Percentiles rank a stretch among this genome's conserved stretches.
These are phyloP conservation scores for Oscheius sp. DNA, from an alignment of 2,888 invertebrate species.

Conservation along the genomic window DNA sequence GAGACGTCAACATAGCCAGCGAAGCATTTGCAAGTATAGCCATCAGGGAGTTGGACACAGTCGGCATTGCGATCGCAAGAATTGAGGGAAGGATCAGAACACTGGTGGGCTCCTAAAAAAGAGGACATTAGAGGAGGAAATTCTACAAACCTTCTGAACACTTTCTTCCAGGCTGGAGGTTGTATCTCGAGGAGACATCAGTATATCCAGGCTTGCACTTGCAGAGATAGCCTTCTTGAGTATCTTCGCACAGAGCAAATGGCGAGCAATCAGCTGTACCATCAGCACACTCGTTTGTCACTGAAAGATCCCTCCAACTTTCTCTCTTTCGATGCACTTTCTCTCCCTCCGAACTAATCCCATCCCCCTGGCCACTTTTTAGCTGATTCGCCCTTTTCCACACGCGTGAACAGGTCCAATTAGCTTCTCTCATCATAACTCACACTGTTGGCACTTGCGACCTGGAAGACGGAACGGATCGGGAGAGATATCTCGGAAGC, in stretches of 20 bases:
- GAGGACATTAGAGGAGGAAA: too few species aligned
- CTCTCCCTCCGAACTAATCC: background rate
- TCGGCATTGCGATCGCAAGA: conserved; percentile 62
- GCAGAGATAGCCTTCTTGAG: conserved; percentile 52
- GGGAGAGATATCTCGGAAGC: conserved; percentile 57
- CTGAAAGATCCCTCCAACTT: conserved; percentile 35
- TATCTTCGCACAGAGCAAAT: conserved; percentile 57
- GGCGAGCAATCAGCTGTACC: conserved; percentile 61
- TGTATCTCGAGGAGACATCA: conserved; percentile 61
- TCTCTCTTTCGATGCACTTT: background rate
- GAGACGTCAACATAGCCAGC: conserved; percentile 68
- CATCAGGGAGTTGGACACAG: conserved; percentile 57
- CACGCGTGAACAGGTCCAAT: conserved; percentile 1
- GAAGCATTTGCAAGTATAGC: conserved; percentile 64
- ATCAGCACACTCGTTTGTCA: conserved; percentile 64
- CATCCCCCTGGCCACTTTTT: background rate
- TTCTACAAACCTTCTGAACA: conserved; percentile 53
- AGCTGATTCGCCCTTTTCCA: too few species aligned
- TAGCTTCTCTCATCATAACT: conserved; percentile 22
- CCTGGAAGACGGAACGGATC: conserved; percentile 59
- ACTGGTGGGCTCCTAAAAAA: conserved; percentile 52
- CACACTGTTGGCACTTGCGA: conserved; percentile 57
- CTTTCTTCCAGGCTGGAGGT: conserved; percentile 55
- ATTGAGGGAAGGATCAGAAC: conserved; percentile 53
- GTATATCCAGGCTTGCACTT: conserved; percentile 55